Evolutionary conservation across 2,113 vertebrate species (phyloP), one percentile per base, ranked within the genome.

Genomic region (Ochotona curzoniae): DNA sequence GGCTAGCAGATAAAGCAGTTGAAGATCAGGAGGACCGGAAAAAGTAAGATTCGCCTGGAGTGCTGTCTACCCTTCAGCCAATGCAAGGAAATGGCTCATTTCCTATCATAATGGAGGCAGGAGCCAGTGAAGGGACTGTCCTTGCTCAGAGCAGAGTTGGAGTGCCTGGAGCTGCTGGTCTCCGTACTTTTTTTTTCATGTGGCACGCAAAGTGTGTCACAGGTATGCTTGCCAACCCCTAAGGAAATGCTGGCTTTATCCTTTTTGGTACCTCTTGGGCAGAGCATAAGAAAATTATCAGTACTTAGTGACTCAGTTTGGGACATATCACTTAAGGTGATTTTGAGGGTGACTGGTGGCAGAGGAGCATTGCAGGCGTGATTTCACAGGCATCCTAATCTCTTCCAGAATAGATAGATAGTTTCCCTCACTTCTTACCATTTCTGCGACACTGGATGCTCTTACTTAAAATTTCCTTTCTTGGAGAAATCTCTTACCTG

Each of bases 41-140:
- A 92, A 91, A 91, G 84, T 25, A 91, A 89, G 89, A 87, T 23
- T 82, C 44, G 44, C 89, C 95, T 71, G 63, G 67, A 69, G 69
- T 49, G 73, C 38, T 79, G 20, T 82, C 76, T 69, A 30, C 38
- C 47, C 92, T 96, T 96, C 64, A 96, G 96, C 83, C 8, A 28
- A 26, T 28, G 75, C 63, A 92, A 87, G 51, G 75, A 85, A 84
- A 67, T 63, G 35, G 14, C 66, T 35, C 81, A 71, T 64, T 74
- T 67, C 49, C 3, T 14, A 38, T 60, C 1, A 51, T 32, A 87
- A 89, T 94, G 92, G n/a, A 64, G 81, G 78, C 35, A 47, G 47
- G 32, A 63, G 61, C 47, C 7, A 49, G 4, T 30, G 61, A 60
- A 63, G n/a, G 51, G 10, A 60, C 13, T 92, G 86, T 54, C 74